Base-by-base conservation (phyloP, 2,888 invertebrate genomes). In the Standfussiana lucernea region DNA sequence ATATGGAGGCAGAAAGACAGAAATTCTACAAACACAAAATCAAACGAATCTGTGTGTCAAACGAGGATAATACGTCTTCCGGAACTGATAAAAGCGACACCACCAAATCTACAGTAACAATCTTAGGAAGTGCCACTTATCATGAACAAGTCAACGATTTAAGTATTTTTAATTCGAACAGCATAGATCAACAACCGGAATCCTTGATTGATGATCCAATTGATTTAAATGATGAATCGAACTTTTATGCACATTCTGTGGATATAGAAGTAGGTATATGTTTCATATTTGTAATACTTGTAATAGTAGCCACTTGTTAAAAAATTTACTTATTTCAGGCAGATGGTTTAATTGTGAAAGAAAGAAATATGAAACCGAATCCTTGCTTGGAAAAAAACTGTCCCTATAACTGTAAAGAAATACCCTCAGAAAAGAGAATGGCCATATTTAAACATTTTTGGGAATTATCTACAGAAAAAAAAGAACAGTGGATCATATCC, bases 121-220 rank as follows among this genome's bases (percentile, higher is more conserved):
- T 50, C 15, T 50, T 24, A 50, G 50, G 50, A 50, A 50, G 50
- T 50, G 24, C 50, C 24, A 24, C 50, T 3, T 50, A 50, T 50
- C 50, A 50, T 50, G 50, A 50, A 50, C 50, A 50, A 50, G 50
- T 50, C 50, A 24, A 56, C 56, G 56, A 56, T 56, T 56, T 56
- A 56, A 56, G 56, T 56, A 28, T 56, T 56, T 28, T 56, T n/a
- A 28, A 56, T 56, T 56, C 56, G 56, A 64, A 40, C 35, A 64
- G n/a, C 37, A 37, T 40, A 64, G 64, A 64, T 64, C 64, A 64
- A 64, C 35, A 64, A 64, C 40, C 64, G 24, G 64, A 35, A 62
- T 37, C 62, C 64, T 64, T 64, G 64, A 40, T 35, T 64, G 37
- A 64, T 37, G 40, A 64, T 13, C 56, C 13, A 28, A 56, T 56